Base-by-base conservation (phyloP, 2,888 invertebrate species). In the Andrena praecox region DNA sequence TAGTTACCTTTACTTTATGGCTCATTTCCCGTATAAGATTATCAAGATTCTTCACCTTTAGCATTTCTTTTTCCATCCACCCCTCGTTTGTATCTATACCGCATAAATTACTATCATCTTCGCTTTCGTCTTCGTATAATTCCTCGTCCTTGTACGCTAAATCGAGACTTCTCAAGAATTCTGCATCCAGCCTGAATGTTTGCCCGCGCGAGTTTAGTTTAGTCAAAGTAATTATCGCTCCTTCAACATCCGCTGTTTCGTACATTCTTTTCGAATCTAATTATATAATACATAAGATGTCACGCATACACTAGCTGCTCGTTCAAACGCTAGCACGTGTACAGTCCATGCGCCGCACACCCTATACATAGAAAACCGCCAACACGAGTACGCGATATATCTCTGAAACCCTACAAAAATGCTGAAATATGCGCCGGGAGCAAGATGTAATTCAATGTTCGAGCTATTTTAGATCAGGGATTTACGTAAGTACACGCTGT, bases 31-130 rank as follows among this genome's bases (percentile, higher is more conserved):
- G 33, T 50, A 90, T 89, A 52, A 85, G 80, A 16, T 35, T 66
- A 75, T 90, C 90, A 8, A 90, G 83, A 64, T 82, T 71, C 68
- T 74, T 54, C 54, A 90, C 74, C 52, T 84, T 78, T 33, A 67
- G 60, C 8, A 86, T 83, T 74, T 86, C 79, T 29, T 87, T 82
- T 35, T 67, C 54, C 33, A 84, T 78, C 8, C 62, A 48, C 60
- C 74, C 68, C 6, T 80, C 77, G 29, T 64, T 20, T 6, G 24
- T 20, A 12, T 66, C 24, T 27, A 54, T 63, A 69, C 24, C 48
- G 8, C 29, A 64, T 6, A 29, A 35, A 63, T 68, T 54, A 29
- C 6, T 63, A 1, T 68, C 48, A 52, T 52, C 50, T 8, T 79
- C 5, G 12, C 27, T 59, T 12, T 63, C 54, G 5, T 16, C 10